phyloP scores from a whole-genome alignment of 1,140 invertebrate species.

The Drosophila truncata region DNA sequence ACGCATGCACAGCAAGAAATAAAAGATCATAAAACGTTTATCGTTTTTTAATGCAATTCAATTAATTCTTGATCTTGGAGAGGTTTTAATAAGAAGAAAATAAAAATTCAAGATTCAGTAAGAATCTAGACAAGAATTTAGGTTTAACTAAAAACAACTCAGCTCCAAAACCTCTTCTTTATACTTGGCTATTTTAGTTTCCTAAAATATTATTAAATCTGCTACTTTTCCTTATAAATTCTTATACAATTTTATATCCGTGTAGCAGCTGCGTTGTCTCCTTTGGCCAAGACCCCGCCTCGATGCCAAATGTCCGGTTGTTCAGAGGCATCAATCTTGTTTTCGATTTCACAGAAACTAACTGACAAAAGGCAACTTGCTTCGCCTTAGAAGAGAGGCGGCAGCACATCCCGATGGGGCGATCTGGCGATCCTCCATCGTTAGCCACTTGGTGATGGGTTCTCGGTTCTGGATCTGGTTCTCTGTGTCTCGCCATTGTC shows the following conservation, averaged over 20 bases:
- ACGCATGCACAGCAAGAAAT: conserved; percentile 16
- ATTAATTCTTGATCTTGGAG: background rate
- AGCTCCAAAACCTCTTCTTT: too few relatives aligned
- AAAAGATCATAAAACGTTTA: background rate
- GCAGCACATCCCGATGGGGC: conserved; percentile 28
- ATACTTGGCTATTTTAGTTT: background rate
- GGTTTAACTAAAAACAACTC: background rate
- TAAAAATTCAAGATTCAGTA: background rate
- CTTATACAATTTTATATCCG: background rate
- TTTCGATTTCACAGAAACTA: conserved; percentile 77
- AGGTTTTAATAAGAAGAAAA: background rate
- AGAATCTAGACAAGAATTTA: background rate
- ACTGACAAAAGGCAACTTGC: conserved; percentile 70
- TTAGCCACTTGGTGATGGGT: conserved; percentile 14
- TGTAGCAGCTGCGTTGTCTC: conserved; percentile 66
- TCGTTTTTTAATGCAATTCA: background rate
- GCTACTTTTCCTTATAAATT: background rate
- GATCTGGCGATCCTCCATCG: conserved; percentile 39
- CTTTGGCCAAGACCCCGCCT: conserved; percentile 22
- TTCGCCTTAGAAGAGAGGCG: conserved; percentile 39
- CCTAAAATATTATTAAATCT: background rate
- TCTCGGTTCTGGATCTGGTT: conserved; percentile 35
- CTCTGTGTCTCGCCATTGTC: conserved; percentile 73
- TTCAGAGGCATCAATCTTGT: conserved; percentile 69
- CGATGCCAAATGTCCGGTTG: conserved; percentile 36